phyloP scores from a whole-genome alignment of 1,140 invertebrate genomes.

The Homarus americanus region DNA sequence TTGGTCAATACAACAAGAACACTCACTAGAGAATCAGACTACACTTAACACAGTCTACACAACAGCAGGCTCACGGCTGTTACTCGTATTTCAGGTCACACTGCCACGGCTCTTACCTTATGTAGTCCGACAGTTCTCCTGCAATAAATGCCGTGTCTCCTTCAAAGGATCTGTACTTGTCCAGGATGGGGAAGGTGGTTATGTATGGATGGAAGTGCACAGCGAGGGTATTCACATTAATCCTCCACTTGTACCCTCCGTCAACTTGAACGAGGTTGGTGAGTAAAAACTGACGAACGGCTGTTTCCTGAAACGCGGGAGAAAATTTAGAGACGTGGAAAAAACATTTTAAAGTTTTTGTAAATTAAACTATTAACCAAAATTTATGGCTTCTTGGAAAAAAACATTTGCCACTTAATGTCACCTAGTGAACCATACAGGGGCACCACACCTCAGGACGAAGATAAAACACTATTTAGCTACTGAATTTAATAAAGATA shows the following conservation, averaged over 20 bases:
- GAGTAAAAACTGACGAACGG: constrained; percentile 84
- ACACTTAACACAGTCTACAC: background rate
- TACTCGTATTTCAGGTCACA: background rate
- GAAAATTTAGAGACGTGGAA: background rate
- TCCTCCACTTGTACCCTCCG: constrained; percentile 84
- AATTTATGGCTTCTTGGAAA: background rate
- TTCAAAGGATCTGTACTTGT: constrained; percentile 81
- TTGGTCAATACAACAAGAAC: constrained; percentile 18
- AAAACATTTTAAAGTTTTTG: background rate
- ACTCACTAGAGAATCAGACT: background rate
- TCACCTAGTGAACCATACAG: background rate
- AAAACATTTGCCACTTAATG: background rate
- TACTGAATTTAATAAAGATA: too few species aligned
- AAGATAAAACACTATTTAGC: too few species aligned
- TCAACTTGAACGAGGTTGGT: constrained; percentile 86
- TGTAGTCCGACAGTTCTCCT: constrained; percentile 88
- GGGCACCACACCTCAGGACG: too few species aligned
- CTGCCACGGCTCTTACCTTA: constrained; percentile 81
- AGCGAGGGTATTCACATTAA: constrained; percentile 86
- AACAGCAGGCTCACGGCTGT: background rate
- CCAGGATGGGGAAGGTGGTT: constrained; percentile 77
- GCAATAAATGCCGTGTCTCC: constrained; percentile 90
- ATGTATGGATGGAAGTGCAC: constrained; percentile 82
- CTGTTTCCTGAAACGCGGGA: constrained; percentile 77
- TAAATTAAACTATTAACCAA: background rate